Evolutionary conservation across 1,140 invertebrate genomes (phyloP).

Genomic region (Brachionus paranguensis): DNA sequence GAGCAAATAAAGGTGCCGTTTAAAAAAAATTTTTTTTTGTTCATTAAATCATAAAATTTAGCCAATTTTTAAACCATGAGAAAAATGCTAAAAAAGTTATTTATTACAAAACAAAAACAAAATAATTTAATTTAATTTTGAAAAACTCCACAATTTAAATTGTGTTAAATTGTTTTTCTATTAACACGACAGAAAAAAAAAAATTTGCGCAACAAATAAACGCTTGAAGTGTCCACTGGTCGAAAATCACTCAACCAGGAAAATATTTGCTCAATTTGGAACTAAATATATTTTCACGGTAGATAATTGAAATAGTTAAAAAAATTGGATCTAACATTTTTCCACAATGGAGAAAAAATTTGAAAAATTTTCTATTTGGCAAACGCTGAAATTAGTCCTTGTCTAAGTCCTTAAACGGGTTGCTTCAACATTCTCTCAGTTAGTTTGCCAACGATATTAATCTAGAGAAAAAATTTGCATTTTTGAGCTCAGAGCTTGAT

Average conservation of each 20-base stretch:
- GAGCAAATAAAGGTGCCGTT: not conserved
- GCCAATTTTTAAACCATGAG: not conserved
- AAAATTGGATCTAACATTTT: not conserved
- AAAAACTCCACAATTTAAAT: not conserved
- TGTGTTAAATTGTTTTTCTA: not conserved
- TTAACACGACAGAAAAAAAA: not conserved
- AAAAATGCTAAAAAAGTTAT: not conserved
- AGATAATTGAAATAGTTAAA: not conserved
- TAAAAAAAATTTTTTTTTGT: not conserved
- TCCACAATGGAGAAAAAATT: not conserved
- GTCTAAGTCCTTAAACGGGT: not conserved
- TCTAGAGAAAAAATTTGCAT: not conserved
- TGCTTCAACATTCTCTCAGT: not conserved
- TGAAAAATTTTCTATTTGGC: not conserved
- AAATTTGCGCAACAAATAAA: not conserved
- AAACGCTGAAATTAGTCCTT: not conserved
- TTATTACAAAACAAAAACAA: not conserved
- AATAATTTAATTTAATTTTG: not conserved
- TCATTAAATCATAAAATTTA: not conserved
- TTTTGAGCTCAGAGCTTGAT: not conserved
- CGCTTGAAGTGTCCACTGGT: not conserved
- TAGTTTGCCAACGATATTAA: not conserved
- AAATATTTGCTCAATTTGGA: not conserved
- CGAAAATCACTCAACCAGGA: constrained; percentile 14
- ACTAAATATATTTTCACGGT: not conserved